A percentile compares a stretch with the other conserved stretches of the same genome.
Evolutionary conservation across 2,888 invertebrate species (phyloP).

Genomic region (Melieria picta): DNA sequence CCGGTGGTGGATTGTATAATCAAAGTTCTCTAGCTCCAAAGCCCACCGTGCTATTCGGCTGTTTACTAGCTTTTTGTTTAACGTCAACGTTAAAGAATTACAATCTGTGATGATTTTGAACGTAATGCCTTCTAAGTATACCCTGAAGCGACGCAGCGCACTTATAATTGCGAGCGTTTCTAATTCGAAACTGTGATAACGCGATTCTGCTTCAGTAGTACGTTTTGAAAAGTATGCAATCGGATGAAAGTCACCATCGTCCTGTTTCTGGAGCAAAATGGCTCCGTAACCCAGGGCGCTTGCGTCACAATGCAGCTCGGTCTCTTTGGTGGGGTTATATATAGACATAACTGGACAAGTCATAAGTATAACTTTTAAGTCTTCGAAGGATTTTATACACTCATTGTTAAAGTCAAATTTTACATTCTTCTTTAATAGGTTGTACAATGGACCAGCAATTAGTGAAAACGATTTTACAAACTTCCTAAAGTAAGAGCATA

Average conservation of each 20-base stretch:
- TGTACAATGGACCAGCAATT: constrained; percentile 14
- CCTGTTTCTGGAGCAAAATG: constrained; percentile 24
- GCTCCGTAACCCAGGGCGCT: constrained; percentile 31
- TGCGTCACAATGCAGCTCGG: constrained; percentile 22
- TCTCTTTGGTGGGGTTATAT: constrained; percentile 1
- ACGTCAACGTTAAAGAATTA: constrained; percentile 16
- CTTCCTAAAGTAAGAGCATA: constrained; percentile 25
- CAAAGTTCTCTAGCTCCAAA: constrained; percentile 22
- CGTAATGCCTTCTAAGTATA: too few relatives aligned
- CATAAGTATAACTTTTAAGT: constrained; percentile 4
- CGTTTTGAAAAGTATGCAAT: constrained; percentile 5
- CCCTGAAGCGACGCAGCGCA: background rate
- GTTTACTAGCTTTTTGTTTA: constrained; percentile 11
- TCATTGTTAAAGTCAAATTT: constrained; percentile 18
- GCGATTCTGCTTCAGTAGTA: background rate
- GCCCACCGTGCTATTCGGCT: constrained; percentile 21
- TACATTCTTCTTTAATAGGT: constrained; percentile 13
- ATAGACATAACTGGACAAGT: background rate
- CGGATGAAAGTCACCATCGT: constrained; percentile 4
- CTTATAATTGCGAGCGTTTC: background rate
- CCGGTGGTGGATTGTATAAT: too few relatives aligned
- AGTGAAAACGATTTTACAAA: constrained; percentile 20
- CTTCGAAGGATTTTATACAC: background rate
- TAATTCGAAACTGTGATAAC: constrained; percentile 1
- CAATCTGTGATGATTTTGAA: constrained; percentile 1